A percentile compares a stretch with the other conserved stretches of the same genome.
phyloP scores from a whole-genome alignment of 1,140 invertebrate species.

The Helicoverpa armigera region DNA sequence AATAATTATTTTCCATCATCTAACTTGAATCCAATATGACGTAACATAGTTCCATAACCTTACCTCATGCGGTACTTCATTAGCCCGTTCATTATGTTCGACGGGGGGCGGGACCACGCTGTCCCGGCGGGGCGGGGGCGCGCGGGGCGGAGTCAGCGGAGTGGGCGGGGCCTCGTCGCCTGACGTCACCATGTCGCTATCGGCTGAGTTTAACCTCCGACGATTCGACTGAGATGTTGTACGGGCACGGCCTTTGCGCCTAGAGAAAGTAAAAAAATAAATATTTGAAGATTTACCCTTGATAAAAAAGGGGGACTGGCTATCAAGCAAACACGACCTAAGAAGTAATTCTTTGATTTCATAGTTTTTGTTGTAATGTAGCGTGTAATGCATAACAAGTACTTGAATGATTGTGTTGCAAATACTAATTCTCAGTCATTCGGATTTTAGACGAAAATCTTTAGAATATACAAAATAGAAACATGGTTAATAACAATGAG shows the following conservation, averaged over 20 bases:
- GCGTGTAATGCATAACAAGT: too few relatives aligned
- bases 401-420: too few relatives aligned
- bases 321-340: too few relatives aligned
- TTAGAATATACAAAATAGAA: too few relatives aligned
- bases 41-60: background rate
- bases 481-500: too few relatives aligned
- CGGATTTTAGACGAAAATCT: too few relatives aligned
- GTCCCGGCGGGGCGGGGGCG: slow-evolving; percentile 5
- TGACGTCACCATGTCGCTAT: slow-evolving; percentile 90
- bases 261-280: slow-evolving; percentile 51
- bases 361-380: too few relatives aligned
- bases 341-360: too few relatives aligned
- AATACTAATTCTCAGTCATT: too few relatives aligned
- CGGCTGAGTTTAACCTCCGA: slow-evolving; percentile 90
- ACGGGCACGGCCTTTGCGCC: slow-evolving; percentile 89
- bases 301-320: too few relatives aligned
- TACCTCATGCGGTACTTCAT: slow-evolving; percentile 64
- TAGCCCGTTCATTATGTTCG: slow-evolving; percentile 53
- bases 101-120: slow-evolving; percentile 69
- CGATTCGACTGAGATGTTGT: slow-evolving; percentile 88
- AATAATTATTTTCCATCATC: too few relatives aligned
- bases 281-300: background rate
- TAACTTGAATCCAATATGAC: too few relatives aligned
- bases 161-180: slow-evolving; percentile 89
- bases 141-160: slow-evolving; percentile 81